Conservation (phyloP, 2,797 vertebrate species). For the Esox masquinongy region DNA sequence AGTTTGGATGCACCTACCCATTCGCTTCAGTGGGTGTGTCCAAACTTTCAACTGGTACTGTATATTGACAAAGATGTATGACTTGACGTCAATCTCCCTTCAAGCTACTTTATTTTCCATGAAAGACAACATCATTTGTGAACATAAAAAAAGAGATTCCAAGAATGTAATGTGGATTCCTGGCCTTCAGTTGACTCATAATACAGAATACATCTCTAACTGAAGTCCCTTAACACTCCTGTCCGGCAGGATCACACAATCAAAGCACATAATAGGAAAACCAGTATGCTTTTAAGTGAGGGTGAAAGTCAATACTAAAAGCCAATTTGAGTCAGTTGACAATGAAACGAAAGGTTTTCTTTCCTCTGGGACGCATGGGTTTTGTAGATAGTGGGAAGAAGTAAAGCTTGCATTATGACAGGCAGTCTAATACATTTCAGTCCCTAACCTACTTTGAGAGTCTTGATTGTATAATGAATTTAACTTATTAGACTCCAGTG, state of each 20-base stretch:
- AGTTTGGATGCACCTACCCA: too few species aligned
- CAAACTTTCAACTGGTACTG: too few species aligned
- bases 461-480: slow-evolving; percentile 63
- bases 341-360: slow-evolving; percentile 23
- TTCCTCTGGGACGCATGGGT: slow-evolving; percentile 17
- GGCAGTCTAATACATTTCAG: slow-evolving; percentile 34
- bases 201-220: slow-evolving; percentile 35
- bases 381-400: slow-evolving; percentile 14
- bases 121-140: too few species aligned
- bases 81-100: not conserved
- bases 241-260: slow-evolving; percentile 17
- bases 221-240: slow-evolving; percentile 20
- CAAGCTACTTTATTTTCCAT: not conserved
- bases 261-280: slow-evolving; percentile 22
- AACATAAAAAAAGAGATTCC: slow-evolving; percentile 23
- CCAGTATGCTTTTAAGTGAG: slow-evolving; percentile 15
- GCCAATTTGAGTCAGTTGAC: not conserved
- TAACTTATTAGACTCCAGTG: slow-evolving; percentile 55
- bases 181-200: slow-evolving; percentile 25
- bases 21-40: too few species aligned
- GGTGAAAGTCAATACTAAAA: not conserved
- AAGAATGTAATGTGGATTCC: slow-evolving; percentile 12
- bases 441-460: slow-evolving; percentile 46
- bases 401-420: slow-evolving; percentile 25
- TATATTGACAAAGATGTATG: not conserved